phyloP scores from a whole-genome alignment of 2,113 vertebrate genomes.

The Trematomus loennbergii region DNA sequence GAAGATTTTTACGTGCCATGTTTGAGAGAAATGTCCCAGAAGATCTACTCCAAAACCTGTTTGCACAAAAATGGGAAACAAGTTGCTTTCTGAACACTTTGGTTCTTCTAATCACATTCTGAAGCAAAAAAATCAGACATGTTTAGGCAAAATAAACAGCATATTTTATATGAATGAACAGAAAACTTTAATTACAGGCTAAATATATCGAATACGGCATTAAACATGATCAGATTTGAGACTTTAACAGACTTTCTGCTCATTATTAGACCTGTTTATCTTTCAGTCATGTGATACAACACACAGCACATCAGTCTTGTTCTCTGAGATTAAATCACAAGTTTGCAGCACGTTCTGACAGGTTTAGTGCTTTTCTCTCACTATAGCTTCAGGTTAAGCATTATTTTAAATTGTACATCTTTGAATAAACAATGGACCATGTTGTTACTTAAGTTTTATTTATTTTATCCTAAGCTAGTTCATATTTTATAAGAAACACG shows the following conservation, averaged over 20 bases:
- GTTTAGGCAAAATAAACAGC: constrained; percentile 28
- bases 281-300: background rate
- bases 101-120: background rate
- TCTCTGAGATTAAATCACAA: background rate
- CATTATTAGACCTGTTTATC: background rate
- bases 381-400: background rate
- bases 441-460: background rate
- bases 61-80: background rate
- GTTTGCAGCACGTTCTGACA: background rate
- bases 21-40: background rate
- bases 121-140: background rate
- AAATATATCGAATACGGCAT: background rate
- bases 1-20: background rate
- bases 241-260: too few relatives aligned
- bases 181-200: constrained; percentile 16
- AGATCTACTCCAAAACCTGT: background rate
- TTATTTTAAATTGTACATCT: background rate
- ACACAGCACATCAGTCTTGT: too few relatives aligned
- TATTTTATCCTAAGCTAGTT: background rate
- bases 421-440: background rate
- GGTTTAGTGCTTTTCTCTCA: background rate
- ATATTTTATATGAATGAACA: constrained; percentile 19
- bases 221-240: background rate
- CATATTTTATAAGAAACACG: background rate
- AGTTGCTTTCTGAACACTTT: background rate